Percentiles rank a stretch among this genome's conserved stretches.
phyloP scores from a whole-genome alignment of 2,113 vertebrate genomes.

The Steatornis caripensis region DNA sequence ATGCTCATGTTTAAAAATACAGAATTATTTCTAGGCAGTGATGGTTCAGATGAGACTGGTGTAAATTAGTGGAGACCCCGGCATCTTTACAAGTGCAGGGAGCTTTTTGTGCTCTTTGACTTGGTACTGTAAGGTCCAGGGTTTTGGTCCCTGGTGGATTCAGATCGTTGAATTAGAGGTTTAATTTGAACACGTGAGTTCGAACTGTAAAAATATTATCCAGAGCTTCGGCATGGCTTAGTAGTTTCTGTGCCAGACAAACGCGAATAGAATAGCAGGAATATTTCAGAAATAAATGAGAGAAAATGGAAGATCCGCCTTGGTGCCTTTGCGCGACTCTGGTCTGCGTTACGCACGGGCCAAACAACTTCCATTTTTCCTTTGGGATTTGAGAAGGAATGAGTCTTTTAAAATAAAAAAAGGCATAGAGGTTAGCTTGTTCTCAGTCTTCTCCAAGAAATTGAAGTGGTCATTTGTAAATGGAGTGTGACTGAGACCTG shows the following conservation, averaged over 20 bases:
- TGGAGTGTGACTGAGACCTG: background rate
- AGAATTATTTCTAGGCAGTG: background rate
- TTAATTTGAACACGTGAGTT: background rate
- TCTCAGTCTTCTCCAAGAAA: background rate
- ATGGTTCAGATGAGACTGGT: background rate
- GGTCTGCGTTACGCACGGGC: accelerated
- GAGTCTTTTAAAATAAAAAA: background rate
- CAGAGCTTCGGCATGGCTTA: background rate
- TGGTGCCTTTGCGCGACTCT: background rate
- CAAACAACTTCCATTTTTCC: background rate
- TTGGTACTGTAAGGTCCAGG: too few species aligned
- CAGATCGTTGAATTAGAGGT: background rate
- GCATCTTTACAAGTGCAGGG: background rate
- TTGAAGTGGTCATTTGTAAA: background rate
- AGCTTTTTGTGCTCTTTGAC: background rate
- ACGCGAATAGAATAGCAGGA: background rate
- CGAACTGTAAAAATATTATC: background rate
- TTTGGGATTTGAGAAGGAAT: background rate
- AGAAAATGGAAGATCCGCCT: background rate
- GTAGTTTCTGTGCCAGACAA: background rate
- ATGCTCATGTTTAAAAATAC: background rate
- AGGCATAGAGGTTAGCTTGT: background rate
- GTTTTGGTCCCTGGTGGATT: background rate
- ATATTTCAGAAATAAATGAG: background rate
- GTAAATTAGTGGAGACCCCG: background rate